Evolutionary conservation across 2,888 invertebrate genomes (phyloP).

Genomic region (Anoplius nigerrimus): DNA sequence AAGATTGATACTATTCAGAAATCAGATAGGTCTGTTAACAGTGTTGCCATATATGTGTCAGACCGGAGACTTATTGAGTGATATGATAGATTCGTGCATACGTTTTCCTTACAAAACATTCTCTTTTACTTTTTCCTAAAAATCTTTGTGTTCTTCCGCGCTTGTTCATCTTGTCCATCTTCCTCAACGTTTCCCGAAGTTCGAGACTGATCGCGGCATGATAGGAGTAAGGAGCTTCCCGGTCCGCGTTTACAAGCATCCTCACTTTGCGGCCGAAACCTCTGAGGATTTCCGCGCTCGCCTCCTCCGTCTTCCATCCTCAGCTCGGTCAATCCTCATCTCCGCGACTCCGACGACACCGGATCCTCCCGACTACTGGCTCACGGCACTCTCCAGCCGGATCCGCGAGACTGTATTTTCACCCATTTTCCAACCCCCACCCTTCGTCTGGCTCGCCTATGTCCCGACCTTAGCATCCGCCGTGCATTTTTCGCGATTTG

Average conservation of each 20-base stretch:
- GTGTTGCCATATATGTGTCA: too few relatives aligned
- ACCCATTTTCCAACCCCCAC: neutral
- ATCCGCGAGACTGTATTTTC: neutral
- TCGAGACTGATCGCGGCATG: slow-evolving; percentile 41
- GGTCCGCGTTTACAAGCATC: slow-evolving; percentile 54
- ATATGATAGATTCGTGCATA: too few relatives aligned
- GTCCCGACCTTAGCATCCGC: neutral
- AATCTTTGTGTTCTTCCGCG: neutral
- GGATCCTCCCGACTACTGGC: slow-evolving; percentile 20
- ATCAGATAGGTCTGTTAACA: too few relatives aligned
- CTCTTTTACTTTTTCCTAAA: too few relatives aligned
- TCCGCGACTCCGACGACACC: slow-evolving; percentile 33
- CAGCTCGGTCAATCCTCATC: slow-evolving; percentile 50
- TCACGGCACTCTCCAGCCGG: slow-evolving; percentile 35
- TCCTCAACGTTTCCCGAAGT: neutral
- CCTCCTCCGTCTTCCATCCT: slow-evolving; percentile 28
- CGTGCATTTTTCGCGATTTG: neutral
- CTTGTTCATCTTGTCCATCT: neutral
- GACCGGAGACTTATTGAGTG: too few relatives aligned
- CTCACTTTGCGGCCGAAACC: slow-evolving; percentile 57
- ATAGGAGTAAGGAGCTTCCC: slow-evolving; percentile 45
- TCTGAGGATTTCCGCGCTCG: slow-evolving; percentile 37
- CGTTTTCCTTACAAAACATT: too few relatives aligned
- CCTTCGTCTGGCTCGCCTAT: neutral
- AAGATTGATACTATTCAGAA: too few relatives aligned